Evolutionary conservation across 2,113 vertebrate genomes (phyloP), one percentile per base, ranked within the genome.

Genomic region (Cichladusa arquata): DNA sequence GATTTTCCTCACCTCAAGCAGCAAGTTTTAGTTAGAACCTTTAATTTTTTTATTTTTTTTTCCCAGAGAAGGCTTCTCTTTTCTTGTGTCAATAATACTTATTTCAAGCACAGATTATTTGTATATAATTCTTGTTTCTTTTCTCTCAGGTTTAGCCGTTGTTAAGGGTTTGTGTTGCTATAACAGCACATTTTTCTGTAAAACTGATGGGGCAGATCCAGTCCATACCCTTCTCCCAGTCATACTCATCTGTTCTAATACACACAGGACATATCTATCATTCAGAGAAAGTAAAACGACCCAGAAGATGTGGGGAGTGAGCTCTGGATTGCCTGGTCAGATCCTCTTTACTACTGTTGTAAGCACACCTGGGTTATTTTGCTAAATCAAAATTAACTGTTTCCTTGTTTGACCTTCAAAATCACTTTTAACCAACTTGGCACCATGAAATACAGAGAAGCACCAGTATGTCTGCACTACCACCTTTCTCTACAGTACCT

Each of bases 251-350:
- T 83, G 8, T 65, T 76, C 19, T 73, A 26, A 28, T 25, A 61
- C 12, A 80, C 8, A 5, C 8, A 29, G 0, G 1, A 45, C 2
- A 7, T 25, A 42, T 33, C 18, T 45, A 8, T 38, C 20, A 14
- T 53, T 81, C 40, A 65, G 24, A 84, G 12, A 72, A 60, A 0
- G 1, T n/a, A 29, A 81, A 89, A 69, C 19, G 24, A 6, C 36
- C 45, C 42, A 51, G 40, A 65, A 81, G 48, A 60, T 26, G 11
- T 9, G 19, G 9, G 26, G 29, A 26, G 22, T 4, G 58, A 56
- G 25, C 64, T 77, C 56, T 64, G 29, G 31, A n/a, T 29, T 65
- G 58, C 42, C 28, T 56, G 38, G 24, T 51, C 45, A 57, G 44
- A 38, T 47, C 38, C 11, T 51, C 45, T 80, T 65, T 48, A 12